Evolutionary conservation across 1,140 invertebrate species (phyloP), one percentile per base, ranked within the genome.

Genomic region (Tetramorium alpestre): DNA sequence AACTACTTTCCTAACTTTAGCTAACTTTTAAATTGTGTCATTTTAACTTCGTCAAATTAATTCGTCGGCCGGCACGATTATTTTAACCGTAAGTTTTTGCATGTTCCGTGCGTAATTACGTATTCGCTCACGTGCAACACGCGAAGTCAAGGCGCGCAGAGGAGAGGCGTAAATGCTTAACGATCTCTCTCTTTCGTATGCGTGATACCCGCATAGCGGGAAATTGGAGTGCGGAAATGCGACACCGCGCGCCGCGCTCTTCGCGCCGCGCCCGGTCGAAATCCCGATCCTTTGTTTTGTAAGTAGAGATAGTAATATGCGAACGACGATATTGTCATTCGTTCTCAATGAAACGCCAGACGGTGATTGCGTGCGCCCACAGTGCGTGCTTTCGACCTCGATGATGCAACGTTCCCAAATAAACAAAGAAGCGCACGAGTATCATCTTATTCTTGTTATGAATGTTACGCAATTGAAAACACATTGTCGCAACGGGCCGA

Each of bases 301-400:
- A 78, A 88, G 69, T 41, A 22, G 47, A 88, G 82, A 88, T 69
- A 76, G 76, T 28, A 86, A 75, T 76, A 72, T 62, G 51, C 56
- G 25, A 64, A 58, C 56, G 51, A 65, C 62, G 41, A 76, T 65
- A 33, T 41, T 49, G 51, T 67, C 78, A 76, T 56, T 82, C 65
- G 22, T 64, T 72, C 54, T 25, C 22, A 6, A 28, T 44, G 62
- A 44, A 56, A 58, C n/a, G 67, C 4, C 49, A 47, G 38, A 62
- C 75, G 38, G 13, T 4, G 28, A 49, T 49, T 80, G 47, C 47
- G n/a, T 16, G 75, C 58, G 33, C 33, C 33, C 33, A 18, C 10
- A n/a, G 28, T 47, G 49, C 18, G 60, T 47, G n/a, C 62, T 25
- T 81, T 81, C n/a, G 77, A 81, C 62, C 62, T 69, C 62, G 33